A percentile compares a stretch with the other conserved stretches of the same genome.
These are phyloP conservation scores for Astropecten irregularis DNA, from an alignment of 53 echinoderm and acorn worm species.

Conservation along the genomic window DNA sequence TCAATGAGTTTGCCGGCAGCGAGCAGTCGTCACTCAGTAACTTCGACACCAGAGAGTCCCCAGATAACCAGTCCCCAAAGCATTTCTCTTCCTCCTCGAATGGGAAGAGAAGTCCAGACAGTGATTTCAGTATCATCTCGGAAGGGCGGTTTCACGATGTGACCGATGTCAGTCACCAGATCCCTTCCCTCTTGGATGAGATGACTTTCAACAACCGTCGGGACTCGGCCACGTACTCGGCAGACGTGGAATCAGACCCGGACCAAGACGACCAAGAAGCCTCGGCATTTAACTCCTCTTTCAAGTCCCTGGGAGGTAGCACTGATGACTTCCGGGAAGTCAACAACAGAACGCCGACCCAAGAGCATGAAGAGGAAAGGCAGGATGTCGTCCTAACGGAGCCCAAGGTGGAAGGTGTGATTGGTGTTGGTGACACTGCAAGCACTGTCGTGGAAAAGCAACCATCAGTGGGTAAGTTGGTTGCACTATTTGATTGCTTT, in stretches of 20 bases:
- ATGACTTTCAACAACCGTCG: conserved; percentile 72
- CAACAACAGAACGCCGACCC: conserved; percentile 69
- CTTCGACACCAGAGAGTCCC: conserved; percentile 85
- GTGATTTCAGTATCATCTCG: conserved; percentile 97
- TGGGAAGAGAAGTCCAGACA: conserved; percentile 97
- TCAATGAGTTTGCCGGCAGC: conserved; percentile 87
- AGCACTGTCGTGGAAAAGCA: too few species aligned
- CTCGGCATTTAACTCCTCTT: conserved; percentile 52
- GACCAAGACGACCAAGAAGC: conserved; percentile 78
- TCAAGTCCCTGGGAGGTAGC: conserved; percentile 66
- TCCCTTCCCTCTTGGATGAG: conserved; percentile 64
- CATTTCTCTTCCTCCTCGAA: conserved; percentile 90
- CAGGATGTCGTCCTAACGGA: neutral
- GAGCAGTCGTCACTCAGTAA: conserved; percentile 85
- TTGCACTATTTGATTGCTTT: too few species aligned
- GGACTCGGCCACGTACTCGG: conserved; percentile 89
- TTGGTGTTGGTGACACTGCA: neutral
- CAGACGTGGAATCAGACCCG: conserved; percentile 94
- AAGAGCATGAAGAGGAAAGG: conserved; percentile 46
- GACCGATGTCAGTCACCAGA: conserved; percentile 60
- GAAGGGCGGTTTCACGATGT: conserved; percentile 88
- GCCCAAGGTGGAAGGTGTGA: neutral
- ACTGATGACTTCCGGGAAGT: conserved; percentile 61
- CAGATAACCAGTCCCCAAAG: conserved; percentile 89
- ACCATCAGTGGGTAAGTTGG: too few species aligned